A percentile compares a stretch with the other conserved stretches of the same genome.
These are phyloP conservation scores for Leptinotarsa haldemani DNA, from an alignment of 2,888 invertebrate genomes.

Conservation along the genomic window DNA sequence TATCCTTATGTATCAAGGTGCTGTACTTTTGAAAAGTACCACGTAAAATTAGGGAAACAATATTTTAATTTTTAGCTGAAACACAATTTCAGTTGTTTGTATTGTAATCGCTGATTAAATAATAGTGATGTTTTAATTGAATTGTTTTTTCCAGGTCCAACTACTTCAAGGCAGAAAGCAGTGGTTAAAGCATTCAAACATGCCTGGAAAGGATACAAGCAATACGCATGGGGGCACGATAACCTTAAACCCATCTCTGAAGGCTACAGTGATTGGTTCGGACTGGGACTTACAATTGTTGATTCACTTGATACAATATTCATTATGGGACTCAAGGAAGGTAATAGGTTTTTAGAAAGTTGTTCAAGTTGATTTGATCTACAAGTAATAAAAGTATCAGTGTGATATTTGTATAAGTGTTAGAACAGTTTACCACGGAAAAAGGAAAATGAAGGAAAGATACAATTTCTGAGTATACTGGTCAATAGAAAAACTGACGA, in stretches of 20 bases:
- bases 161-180: constrained; percentile 83
- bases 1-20: too few species aligned
- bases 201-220: constrained; percentile 94
- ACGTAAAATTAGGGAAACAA: too few species aligned
- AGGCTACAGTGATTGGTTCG: constrained; percentile 92
- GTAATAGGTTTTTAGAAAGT: constrained; percentile 65
- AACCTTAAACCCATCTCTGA: constrained; percentile 92
- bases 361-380: not conserved
- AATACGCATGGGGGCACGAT: constrained; percentile 97
- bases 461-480: too few species aligned
- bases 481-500: too few species aligned
- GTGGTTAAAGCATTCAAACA: constrained; percentile 91
- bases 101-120: too few species aligned
- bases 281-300: constrained; percentile 93
- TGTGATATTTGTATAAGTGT: too few species aligned
- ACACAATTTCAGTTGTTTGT: too few species aligned
- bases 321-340: constrained; percentile 94
- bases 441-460: too few species aligned
- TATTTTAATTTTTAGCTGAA: too few species aligned
- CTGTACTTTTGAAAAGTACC: too few species aligned
- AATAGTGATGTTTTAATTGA: not conserved
- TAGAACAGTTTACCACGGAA: too few species aligned
- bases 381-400: too few species aligned
- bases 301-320: constrained; percentile 96
- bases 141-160: constrained; percentile 70